A percentile compares a stretch with the other conserved stretches of the same genome.
These are phyloP conservation scores for Cinara cedri DNA, from an alignment of 2,888 invertebrate genomes.

Conservation along the genomic window DNA sequence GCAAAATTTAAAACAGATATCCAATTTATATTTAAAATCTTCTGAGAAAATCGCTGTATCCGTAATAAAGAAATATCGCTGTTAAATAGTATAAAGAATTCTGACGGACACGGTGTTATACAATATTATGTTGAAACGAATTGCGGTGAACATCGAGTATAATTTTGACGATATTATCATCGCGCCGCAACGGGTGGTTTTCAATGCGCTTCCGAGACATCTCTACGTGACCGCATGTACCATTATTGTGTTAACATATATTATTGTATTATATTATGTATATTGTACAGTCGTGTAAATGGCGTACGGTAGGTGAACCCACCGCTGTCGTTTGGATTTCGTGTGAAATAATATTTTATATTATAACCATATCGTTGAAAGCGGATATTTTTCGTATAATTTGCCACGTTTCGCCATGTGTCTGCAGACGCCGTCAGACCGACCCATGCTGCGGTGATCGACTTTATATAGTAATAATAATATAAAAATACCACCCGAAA, in stretches of 20 bases:
- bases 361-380: too few relatives aligned
- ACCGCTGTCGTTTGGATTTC: neutral
- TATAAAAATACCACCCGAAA: conserved; percentile 34
- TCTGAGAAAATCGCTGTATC: too few relatives aligned
- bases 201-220: conserved; percentile 17
- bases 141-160: conserved; percentile 27
- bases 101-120: too few relatives aligned
- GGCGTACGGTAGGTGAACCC: conserved; percentile 15
- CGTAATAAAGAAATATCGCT: too few relatives aligned
- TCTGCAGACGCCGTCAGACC: neutral
- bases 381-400: conserved; percentile 52
- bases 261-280: neutral
- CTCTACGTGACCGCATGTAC: conserved; percentile 33
- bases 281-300: neutral
- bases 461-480: conserved; percentile 18
- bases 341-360: conserved; percentile 48
- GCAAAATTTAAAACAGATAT: too few relatives aligned
- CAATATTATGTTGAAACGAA: conserved; percentile 2
- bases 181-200: conserved; percentile 38
- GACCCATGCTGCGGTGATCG: conserved; percentile 28
- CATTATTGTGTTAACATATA: conserved; percentile 23
- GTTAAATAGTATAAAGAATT: too few relatives aligned
- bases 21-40: too few relatives aligned
- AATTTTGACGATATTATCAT: conserved; percentile 34
- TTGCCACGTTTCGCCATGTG: too few relatives aligned